These are phyloP conservation scores for Macropodus opercularis DNA, from an alignment of 2,797 vertebrate genomes.

Conservation along the genomic window DNA sequence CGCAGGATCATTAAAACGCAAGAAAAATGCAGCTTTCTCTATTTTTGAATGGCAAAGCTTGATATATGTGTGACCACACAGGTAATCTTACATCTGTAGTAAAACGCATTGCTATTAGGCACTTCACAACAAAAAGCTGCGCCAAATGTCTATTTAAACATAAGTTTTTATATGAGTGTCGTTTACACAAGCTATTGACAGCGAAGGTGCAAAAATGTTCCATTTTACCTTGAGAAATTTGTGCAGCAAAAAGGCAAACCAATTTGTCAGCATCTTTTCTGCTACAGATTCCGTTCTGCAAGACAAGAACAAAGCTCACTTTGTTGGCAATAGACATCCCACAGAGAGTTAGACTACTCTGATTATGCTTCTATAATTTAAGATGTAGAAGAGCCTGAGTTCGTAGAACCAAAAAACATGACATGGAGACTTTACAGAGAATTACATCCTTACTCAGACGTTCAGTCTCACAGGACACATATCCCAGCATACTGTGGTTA, in stretches of 20 bases:
- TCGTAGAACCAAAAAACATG: constrained; percentile 36
- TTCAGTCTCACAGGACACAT: constrained; percentile 32
- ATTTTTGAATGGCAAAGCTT: constrained; percentile 16
- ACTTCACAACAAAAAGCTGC: constrained; percentile 26
- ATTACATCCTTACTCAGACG: constrained; percentile 20
- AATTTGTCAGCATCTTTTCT: constrained; percentile 99
- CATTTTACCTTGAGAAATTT: constrained; percentile 94
- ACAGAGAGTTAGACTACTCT: constrained; percentile 51
- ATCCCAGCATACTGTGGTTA: constrained; percentile 18
- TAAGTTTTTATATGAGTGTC: constrained; percentile 35
- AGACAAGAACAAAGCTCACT: constrained; percentile 48
- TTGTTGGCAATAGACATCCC: constrained; percentile 61
- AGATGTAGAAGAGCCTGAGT: constrained; percentile 38
- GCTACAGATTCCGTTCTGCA: constrained; percentile 95
- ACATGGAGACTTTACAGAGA: constrained; percentile 46
- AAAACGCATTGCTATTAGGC: constrained; percentile 33
- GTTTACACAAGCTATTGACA: constrained; percentile 29
- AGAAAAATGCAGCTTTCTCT: constrained; percentile 9
- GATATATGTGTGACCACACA: constrained; percentile 24
- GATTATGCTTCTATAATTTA: constrained; percentile 67
- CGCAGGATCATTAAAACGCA: constrained; percentile 30
- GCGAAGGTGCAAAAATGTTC: constrained; percentile 24
- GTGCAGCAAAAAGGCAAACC: constrained; percentile 96
- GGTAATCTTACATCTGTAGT: constrained; percentile 4
- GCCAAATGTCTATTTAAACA: constrained; percentile 36